Evolutionary conservation across 1,140 invertebrate species (phyloP), one percentile per base, ranked within the genome.

Genomic region (Asobara japonica): DNA sequence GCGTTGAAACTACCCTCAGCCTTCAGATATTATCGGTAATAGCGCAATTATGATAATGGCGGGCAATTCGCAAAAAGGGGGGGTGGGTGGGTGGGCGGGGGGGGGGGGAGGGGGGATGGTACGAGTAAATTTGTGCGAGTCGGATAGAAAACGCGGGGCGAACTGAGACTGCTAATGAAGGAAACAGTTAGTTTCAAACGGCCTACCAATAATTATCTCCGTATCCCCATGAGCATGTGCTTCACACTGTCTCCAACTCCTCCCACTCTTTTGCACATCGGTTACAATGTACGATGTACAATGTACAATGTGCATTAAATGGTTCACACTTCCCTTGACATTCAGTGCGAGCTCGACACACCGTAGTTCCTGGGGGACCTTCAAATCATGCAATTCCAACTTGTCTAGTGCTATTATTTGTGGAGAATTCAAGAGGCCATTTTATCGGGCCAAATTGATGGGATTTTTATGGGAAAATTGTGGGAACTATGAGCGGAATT

Each of bases 121-220:
- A 83, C 51, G 51, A 56, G 3, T 85, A 87, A 87, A 87, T 86
- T 62, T 31, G n/a, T 29, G 51, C 82, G 83, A 71, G 72, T n/a
- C 66, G 71, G 69, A 69, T 31, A 25, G 29, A 62, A 71, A 72
- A 74, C 62, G 66, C 41, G 68, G 76, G 75, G 77, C 78, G 84
- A 86, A 87, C 84, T 86, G 84, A 86, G 83, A 87, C 85, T 87
- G 84, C 85, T 87, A 87, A 87, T 87, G 84, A 87, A 87, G 86
- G 86, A 87, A 87, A 87, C 86, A 87, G 85, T 87, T 87, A 86
- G 85, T 87, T 87, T 87, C 84, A 87, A 87, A 87, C 86, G 85
- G 84, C 79, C 84, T 87, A 81, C 70, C 84, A 85, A 87, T 87
- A 87, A 87, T 62, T 87, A 87, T 86, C 81, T 81, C 76, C 78